Evolutionary conservation across 2,888 invertebrate species (phyloP).

Genomic region (Troides oblongomaculatus): DNA sequence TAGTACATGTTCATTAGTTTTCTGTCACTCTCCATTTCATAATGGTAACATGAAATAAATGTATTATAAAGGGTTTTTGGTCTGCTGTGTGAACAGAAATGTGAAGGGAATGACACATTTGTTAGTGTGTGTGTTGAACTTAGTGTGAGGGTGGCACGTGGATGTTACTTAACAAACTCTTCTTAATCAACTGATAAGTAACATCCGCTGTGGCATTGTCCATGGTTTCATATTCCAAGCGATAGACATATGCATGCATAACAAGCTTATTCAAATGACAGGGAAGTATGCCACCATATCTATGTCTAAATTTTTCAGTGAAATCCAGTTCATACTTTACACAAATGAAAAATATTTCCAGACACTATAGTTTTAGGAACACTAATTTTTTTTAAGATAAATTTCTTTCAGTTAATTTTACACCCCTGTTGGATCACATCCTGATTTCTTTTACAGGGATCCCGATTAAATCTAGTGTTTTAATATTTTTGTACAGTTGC

Average conservation of each 20-base stretch:
- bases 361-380: constrained; percentile 47
- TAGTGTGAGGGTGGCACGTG: constrained; percentile 52
- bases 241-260: constrained; percentile 64
- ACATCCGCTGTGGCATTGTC: constrained; percentile 49
- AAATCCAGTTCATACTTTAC: constrained; percentile 37
- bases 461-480: constrained; percentile 30
- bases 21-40: constrained; percentile 24
- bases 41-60: neutral
- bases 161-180: constrained; percentile 31
- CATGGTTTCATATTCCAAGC: constrained; percentile 42
- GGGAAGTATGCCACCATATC: constrained; percentile 62
- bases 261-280: constrained; percentile 68
- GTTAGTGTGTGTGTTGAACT: constrained; percentile 69
- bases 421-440: constrained; percentile 15
- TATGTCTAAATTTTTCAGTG: constrained; percentile 41
- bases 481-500: constrained; percentile 26
- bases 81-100: constrained; percentile 30
- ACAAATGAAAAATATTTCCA: constrained; percentile 32
- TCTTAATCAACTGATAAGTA: constrained; percentile 31
- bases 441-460: constrained; percentile 41
- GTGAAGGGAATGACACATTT: constrained; percentile 66
- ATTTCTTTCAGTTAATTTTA: constrained; percentile 35
- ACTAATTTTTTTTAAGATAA: constrained; percentile 19
- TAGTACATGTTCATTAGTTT: constrained; percentile 2
- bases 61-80: constrained; percentile 35